These are phyloP conservation scores for Adelphocoris suturalis DNA, from an alignment of 2,888 invertebrate species.

Conservation along the genomic window DNA sequence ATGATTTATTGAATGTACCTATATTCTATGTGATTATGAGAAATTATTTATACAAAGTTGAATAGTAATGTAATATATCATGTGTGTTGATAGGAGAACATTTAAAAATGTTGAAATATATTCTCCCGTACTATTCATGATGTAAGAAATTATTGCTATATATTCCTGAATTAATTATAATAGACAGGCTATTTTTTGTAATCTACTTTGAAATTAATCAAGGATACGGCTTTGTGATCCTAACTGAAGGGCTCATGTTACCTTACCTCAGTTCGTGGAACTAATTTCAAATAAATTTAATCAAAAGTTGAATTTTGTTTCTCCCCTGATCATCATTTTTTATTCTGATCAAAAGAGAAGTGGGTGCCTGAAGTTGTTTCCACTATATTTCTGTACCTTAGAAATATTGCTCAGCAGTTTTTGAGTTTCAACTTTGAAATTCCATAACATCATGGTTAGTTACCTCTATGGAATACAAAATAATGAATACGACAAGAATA, in stretches of 20 bases:
- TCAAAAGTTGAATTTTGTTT: slow-evolving; percentile 48
- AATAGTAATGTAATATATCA: slow-evolving; percentile 47
- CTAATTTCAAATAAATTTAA: slow-evolving; percentile 55
- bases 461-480: no score
- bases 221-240: slow-evolving; percentile 42
- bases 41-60: slow-evolving; percentile 56
- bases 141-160: slow-evolving; percentile 8
- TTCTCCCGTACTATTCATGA: slow-evolving; percentile 38
- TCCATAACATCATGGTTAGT: no score
- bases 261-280: slow-evolving; percentile 58
- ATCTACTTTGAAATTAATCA: slow-evolving; percentile 15
- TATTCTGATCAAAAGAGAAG: neutral
- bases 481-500: no score
- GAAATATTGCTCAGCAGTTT: neutral
- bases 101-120: slow-evolving; percentile 22
- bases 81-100: slow-evolving; percentile 25
- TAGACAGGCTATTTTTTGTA: slow-evolving; percentile 63
- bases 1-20: slow-evolving; percentile 53
- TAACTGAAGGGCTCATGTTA: slow-evolving; percentile 65
- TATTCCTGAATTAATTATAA: slow-evolving; percentile 19
- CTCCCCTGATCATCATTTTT: neutral
- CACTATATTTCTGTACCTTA: neutral
- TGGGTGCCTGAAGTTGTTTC: neutral
- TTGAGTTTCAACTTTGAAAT: no score
- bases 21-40: slow-evolving; percentile 65